Conservation (phyloP, 35 echinoderm and acorn worm genomes). For the Apostichopus californicus region DNA sequence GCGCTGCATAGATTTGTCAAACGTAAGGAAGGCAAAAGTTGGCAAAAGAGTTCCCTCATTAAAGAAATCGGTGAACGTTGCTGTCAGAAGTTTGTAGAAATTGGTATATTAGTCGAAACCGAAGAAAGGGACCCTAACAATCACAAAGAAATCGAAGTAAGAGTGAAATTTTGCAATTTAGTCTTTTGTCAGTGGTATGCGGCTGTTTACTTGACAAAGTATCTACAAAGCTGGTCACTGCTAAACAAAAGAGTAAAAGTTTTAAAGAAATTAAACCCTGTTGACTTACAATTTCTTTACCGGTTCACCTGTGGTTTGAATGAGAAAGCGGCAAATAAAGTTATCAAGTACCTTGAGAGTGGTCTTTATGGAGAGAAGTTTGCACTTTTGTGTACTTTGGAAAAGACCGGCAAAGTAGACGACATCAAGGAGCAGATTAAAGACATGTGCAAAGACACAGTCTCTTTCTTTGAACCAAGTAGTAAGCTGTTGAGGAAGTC, state of each 20-base stretch:
- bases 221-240: neutral
- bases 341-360: constrained; percentile 29
- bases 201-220: neutral
- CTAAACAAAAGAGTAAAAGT: neutral
- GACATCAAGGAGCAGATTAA: neutral
- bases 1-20: neutral
- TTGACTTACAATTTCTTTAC: constrained; percentile 44
- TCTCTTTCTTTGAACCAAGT: neutral
- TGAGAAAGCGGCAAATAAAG: neutral
- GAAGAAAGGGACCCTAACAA: neutral
- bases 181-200: constrained; percentile 40
- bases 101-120: constrained; percentile 26
- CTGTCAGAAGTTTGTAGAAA: neutral
- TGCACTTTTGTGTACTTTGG: constrained; percentile 14
- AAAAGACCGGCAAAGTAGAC: neutral
- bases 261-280: constrained; percentile 30
- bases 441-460: neutral
- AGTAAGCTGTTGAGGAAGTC: constrained; percentile 13
- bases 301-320: constrained; percentile 27
- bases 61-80: neutral
- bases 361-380: constrained; percentile 7
- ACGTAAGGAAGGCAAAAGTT: neutral
- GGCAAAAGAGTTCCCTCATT: neutral
- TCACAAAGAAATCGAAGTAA: neutral
- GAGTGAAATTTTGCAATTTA: neutral